Percentiles rank a stretch among this genome's conserved stretches.
Conservation (phyloP, 2,113 vertebrate species). For the Baryphthengus martii region DNA sequence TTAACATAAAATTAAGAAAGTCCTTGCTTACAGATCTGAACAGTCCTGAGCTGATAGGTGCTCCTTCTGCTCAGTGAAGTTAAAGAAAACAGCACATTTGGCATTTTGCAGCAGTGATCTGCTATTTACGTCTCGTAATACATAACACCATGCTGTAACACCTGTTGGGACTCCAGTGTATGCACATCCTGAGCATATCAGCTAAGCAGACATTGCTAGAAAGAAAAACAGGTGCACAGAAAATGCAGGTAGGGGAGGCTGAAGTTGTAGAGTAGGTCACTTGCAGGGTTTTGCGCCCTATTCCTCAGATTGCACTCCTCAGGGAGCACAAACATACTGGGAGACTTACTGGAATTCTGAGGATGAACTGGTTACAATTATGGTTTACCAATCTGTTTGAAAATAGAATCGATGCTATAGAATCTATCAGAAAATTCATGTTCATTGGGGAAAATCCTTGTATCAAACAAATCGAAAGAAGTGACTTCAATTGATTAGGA, state of each 20-base stretch:
- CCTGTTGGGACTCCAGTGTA: neutral
- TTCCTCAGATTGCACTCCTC: too few species aligned
- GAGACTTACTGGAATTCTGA: neutral
- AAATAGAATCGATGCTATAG: neutral
- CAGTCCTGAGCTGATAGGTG: neutral
- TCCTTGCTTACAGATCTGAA: neutral
- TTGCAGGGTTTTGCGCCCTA: neutral
- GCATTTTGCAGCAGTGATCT: neutral
- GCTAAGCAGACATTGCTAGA: neutral
- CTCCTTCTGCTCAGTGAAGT: neutral
- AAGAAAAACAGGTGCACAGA: neutral
- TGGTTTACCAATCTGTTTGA: neutral
- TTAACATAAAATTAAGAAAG: neutral
- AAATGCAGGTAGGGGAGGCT: neutral
- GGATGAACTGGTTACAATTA: neutral
- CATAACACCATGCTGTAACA: neutral
- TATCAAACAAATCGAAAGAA: neutral
- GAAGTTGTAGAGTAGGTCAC: accelerated
- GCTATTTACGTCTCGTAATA: neutral
- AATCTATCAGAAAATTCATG: neutral
- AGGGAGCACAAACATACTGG: neutral
- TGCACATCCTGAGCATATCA: neutral
- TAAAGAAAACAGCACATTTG: neutral
- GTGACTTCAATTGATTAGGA: neutral
- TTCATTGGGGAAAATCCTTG: neutral